Evolutionary conservation across 1,140 invertebrate genomes (phyloP), one percentile per base, ranked within the genome.

Genomic region (Cotesia vestalis): DNA sequence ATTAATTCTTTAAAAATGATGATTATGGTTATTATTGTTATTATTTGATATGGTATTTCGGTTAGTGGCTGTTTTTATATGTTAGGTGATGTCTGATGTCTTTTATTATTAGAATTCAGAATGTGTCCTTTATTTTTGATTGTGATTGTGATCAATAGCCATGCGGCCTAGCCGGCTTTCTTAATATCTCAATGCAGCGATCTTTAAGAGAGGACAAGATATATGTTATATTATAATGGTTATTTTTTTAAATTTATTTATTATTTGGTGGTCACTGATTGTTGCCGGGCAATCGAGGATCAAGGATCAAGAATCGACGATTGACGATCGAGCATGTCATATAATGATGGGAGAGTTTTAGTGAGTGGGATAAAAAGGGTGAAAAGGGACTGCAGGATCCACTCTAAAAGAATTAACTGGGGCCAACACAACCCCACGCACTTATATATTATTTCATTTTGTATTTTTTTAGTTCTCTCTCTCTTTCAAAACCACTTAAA

Each of bases 131-230:
- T 46, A 35, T 59, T 14, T 67, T 67, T 36, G 4, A 55, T 60
- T 64, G 60, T 66, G 35, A 66, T 46, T 59, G 71, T 72, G 71
- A 72, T 72, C 71, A 64, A 72, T 72, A 55, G 63, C 55, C 57
- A 9, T n/a, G 71, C 71, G 36, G 60, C 69, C 55, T 46, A 9
- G 12, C 64, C 71, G 36, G 60, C 69, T 72, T 66, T 66, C 71
- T 72, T 72, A 72, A 72, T 72, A 72, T 72, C 71, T 72, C 71
- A 72, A 72, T 72, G 71, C 59, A 72, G 38, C 64, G 71, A 72
- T 72, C 71, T 72, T 34, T 17, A 27, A 12, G 40, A n/a, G 55
- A 34, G 36, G 71, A 66, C 36, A 57, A 66, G 63, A 72, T 67
- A 66, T 40, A 17, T 52, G 17, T 52, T 52, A 66, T 67, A 57